Percentiles rank a stretch among this genome's conserved stretches.
phyloP scores from a whole-genome alignment of 2,888 invertebrate species.

The Sinotaia quadrata region DNA sequence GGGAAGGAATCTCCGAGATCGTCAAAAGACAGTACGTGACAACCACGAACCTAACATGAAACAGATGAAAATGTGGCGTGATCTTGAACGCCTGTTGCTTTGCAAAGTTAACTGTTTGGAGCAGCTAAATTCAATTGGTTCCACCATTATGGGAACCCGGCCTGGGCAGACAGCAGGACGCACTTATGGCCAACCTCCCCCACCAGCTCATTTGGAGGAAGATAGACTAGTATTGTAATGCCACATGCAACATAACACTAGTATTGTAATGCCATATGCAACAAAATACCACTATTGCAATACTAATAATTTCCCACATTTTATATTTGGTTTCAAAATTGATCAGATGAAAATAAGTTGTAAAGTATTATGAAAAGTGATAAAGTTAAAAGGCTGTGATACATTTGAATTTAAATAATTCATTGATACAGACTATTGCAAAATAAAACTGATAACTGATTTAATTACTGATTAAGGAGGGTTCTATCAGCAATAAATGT shows the following conservation, averaged over 20 bases:
- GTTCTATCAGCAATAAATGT: too few species aligned
- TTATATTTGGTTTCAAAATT: too few species aligned
- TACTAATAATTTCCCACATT: too few species aligned
- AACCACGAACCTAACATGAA: constrained; percentile 74
- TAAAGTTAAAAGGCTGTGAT: too few species aligned
- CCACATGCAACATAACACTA: too few species aligned
- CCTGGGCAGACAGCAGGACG: constrained; percentile 35
- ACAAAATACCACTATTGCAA: constrained; percentile 58
- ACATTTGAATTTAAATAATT: too few species aligned
- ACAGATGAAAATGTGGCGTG: constrained; percentile 77
- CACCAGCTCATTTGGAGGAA: constrained; percentile 59
- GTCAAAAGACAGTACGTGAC: constrained; percentile 74
- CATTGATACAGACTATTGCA: too few species aligned
- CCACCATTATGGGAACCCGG: constrained; percentile 39
- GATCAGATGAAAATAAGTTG: too few species aligned
- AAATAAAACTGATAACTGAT: too few species aligned
- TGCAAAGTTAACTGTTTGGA: constrained; percentile 65
- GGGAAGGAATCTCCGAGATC: constrained; percentile 72
- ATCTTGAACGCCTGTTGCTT: constrained; percentile 73
- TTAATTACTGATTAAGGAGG: too few species aligned
- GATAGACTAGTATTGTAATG: constrained; percentile 60
- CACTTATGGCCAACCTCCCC: constrained; percentile 54
- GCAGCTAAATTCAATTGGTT: constrained; percentile 33
- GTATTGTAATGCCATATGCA: constrained; percentile 57
- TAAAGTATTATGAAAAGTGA: too few species aligned